Percentiles rank a stretch among this genome's conserved stretches.
These are phyloP conservation scores for Thamnophis sirtalis DNA, from an alignment of 2,113 vertebrate genomes.

Conservation along the genomic window DNA sequence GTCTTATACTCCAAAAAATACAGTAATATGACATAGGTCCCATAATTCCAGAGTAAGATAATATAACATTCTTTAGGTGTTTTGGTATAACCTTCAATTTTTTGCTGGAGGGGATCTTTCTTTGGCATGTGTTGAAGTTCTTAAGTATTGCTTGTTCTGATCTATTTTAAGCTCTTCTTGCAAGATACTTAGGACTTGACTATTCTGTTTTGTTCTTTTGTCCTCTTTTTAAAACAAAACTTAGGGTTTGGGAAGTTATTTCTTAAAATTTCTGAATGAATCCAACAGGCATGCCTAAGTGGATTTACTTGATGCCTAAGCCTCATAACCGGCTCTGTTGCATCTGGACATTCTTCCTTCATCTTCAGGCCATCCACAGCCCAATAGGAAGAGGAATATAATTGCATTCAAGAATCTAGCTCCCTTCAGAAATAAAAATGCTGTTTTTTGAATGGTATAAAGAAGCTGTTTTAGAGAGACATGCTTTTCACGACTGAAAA, in stretches of 20 bases:
- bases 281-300: not conserved
- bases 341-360: not conserved
- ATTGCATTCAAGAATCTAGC: not conserved
- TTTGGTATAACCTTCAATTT: not conserved
- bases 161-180: not conserved
- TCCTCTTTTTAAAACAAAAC: not conserved
- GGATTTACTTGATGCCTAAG: conserved; percentile 7
- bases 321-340: not conserved
- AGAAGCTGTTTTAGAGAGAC: not conserved
- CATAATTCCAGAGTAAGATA: not conserved
- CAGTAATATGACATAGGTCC: not conserved
- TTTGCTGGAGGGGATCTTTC: not conserved
- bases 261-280: not conserved
- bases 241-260: not conserved
- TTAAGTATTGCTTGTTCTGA: not conserved
- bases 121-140: not conserved
- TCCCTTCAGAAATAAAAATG: not conserved
- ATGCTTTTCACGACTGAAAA: too few species aligned
- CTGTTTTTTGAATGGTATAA: not conserved
- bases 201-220: not conserved
- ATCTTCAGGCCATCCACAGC: not conserved
- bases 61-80: not conserved
- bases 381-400: not conserved
- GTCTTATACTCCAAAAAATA: too few species aligned
- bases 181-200: not conserved